Conservation (phyloP, 1,140 invertebrate species). For the Tribolium madens region DNA sequence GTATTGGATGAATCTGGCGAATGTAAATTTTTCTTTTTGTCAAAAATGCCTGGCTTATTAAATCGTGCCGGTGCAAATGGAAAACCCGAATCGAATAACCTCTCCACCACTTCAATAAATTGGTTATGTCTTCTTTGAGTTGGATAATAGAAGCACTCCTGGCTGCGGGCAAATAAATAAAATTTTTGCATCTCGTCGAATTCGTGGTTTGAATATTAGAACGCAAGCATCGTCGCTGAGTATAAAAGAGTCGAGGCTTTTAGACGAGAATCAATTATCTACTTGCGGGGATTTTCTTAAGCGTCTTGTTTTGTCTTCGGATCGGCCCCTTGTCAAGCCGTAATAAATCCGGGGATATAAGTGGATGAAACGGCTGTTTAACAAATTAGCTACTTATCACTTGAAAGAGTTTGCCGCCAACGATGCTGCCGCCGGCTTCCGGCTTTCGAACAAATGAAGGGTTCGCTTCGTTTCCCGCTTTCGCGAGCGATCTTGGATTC, state of each 20-base stretch:
- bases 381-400: slow-evolving; percentile 57
- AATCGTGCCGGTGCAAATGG: slow-evolving; percentile 42
- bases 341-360: slow-evolving; percentile 55
- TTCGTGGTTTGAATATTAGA: slow-evolving; percentile 45
- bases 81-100: slow-evolving; percentile 53
- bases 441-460: slow-evolving; percentile 50
- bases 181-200: slow-evolving; percentile 41
- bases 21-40: neutral
- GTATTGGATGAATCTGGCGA: too few species aligned
- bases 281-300: slow-evolving; percentile 40
- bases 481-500: slow-evolving; percentile 51
- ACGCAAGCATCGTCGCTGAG: neutral
- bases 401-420: slow-evolving; percentile 53
- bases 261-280: slow-evolving; percentile 49
- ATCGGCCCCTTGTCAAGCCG: slow-evolving; percentile 41
- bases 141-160: slow-evolving; percentile 48
- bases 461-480: slow-evolving; percentile 46
- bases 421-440: slow-evolving; percentile 36
- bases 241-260: slow-evolving; percentile 4
- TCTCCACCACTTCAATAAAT: slow-evolving; percentile 53
- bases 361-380: slow-evolving; percentile 55
- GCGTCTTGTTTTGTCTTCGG: slow-evolving; percentile 52
- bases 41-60: neutral
- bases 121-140: slow-evolving; percentile 50
- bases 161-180: slow-evolving; percentile 50